Conservation (phyloP, 2,888 invertebrate genomes). For the Ethmia dodecea region DNA sequence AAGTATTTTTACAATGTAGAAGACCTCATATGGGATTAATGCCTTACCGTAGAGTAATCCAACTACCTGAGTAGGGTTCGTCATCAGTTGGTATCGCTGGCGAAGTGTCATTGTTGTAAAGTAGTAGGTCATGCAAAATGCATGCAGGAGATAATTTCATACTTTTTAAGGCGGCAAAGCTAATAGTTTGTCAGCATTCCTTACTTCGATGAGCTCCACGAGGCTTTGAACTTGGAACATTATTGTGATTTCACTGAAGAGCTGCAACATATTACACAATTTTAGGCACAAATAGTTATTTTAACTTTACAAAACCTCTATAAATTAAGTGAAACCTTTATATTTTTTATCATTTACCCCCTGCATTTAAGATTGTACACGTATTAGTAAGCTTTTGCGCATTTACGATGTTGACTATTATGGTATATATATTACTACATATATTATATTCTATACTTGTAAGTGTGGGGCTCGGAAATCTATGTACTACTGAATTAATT, state of each 20-base stretch:
- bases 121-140: neutral
- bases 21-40: slow-evolving; percentile 51
- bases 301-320: slow-evolving; percentile 36
- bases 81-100: slow-evolving; percentile 40
- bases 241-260: slow-evolving; percentile 33
- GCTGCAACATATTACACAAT: slow-evolving; percentile 29
- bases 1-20: slow-evolving; percentile 58
- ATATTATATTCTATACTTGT: slow-evolving; percentile 36
- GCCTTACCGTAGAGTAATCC: slow-evolving; percentile 64
- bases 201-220: slow-evolving; percentile 15
- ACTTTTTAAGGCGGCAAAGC: slow-evolving; percentile 2
- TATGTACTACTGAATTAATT: too few relatives aligned
- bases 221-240: slow-evolving; percentile 19
- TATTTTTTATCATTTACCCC: slow-evolving; percentile 69
- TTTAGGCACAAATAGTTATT: slow-evolving; percentile 37
- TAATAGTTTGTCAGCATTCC: neutral
- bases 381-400: slow-evolving; percentile 66
- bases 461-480: slow-evolving; percentile 31
- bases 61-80: slow-evolving; percentile 31
- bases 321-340: slow-evolving; percentile 35
- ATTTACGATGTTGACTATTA: slow-evolving; percentile 75
- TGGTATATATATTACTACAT: slow-evolving; percentile 51
- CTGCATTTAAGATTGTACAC: slow-evolving; percentile 51
- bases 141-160: slow-evolving; percentile 2
- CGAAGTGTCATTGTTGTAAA: slow-evolving; percentile 26